phyloP scores from a whole-genome alignment of 2,797 vertebrate genomes.

The Decapterus maruadsi region DNA sequence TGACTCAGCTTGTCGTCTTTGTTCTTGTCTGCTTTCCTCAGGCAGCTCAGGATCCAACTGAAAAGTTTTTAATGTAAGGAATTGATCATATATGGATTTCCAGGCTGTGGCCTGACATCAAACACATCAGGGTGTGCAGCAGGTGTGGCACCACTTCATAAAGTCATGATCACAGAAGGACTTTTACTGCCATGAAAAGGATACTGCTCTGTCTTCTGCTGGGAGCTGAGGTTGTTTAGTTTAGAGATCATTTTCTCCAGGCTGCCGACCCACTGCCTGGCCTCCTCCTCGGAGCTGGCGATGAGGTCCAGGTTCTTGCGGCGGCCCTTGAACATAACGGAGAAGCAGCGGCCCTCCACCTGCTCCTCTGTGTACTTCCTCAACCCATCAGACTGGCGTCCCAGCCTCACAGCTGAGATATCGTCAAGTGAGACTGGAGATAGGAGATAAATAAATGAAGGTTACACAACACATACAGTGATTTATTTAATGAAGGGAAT shows the following conservation, averaged over 20 bases:
- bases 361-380: conserved; percentile 91
- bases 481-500: neutral
- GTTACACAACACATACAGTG: neutral
- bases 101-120: neutral
- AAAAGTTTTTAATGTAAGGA: conserved; percentile 84
- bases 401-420: conserved; percentile 90
- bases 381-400: conserved; percentile 94
- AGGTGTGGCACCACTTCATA: neutral
- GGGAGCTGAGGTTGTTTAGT: conserved; percentile 85
- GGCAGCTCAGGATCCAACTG: conserved; percentile 96
- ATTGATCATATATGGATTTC: neutral
- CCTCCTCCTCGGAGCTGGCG: conserved; percentile 88
- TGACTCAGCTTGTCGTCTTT: conserved; percentile 92
- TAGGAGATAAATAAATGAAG: neutral
- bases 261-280: conserved; percentile 91
- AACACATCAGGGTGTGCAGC: neutral
- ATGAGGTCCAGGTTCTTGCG: conserved; percentile 95
- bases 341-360: conserved; percentile 91
- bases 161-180: neutral
- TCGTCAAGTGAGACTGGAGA: conserved; percentile 92
- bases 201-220: conserved; percentile 96
- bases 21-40: conserved; percentile 95
- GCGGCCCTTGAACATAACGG: conserved; percentile 93
- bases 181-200: conserved; percentile 77
- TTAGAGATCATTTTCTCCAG: conserved; percentile 89